Evolutionary conservation across 2,797 vertebrate genomes (phyloP).

Genomic region (Gadopsis bispinosus): DNA sequence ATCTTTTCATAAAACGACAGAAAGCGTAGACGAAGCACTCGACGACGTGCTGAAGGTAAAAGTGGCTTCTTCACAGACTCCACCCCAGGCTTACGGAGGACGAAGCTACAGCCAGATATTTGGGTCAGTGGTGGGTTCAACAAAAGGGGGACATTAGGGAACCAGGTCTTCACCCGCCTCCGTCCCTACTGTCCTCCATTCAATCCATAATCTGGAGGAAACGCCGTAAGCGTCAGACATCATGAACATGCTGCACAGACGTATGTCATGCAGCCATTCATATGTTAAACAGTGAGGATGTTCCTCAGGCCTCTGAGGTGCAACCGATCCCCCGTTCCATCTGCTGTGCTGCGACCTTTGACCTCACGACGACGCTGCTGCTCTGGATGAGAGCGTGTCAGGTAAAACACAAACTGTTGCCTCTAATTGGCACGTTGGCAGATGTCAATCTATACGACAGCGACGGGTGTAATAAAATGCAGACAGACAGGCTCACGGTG

Average conservation of each 20-base stretch:
- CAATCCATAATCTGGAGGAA: constrained; percentile 13
- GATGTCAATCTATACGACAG: neutral
- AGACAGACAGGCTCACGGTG: neutral
- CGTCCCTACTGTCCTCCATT: neutral
- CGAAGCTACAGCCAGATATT: neutral
- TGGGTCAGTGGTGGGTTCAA: constrained; percentile 3
- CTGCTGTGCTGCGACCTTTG: neutral
- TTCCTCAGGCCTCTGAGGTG: neutral
- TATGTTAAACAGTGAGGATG: neutral
- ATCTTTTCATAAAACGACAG: too few relatives aligned
- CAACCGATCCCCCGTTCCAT: neutral
- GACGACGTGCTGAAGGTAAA: neutral
- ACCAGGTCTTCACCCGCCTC: neutral
- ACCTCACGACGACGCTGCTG: neutral
- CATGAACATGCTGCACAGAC: neutral
- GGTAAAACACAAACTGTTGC: neutral
- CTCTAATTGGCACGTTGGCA: neutral
- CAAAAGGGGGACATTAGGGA: neutral
- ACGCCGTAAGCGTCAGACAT: constrained; percentile 11
- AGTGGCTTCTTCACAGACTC: neutral
- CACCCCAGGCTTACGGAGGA: neutral
- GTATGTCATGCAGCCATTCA: neutral
- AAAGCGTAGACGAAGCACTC: neutral
- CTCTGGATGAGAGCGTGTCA: neutral
- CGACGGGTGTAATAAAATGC: neutral